A percentile compares a stretch with the other conserved stretches of the same genome.
Evolutionary conservation across 2,797 vertebrate species (phyloP).

Genomic region (Myoxocephalus aenaeus): DNA sequence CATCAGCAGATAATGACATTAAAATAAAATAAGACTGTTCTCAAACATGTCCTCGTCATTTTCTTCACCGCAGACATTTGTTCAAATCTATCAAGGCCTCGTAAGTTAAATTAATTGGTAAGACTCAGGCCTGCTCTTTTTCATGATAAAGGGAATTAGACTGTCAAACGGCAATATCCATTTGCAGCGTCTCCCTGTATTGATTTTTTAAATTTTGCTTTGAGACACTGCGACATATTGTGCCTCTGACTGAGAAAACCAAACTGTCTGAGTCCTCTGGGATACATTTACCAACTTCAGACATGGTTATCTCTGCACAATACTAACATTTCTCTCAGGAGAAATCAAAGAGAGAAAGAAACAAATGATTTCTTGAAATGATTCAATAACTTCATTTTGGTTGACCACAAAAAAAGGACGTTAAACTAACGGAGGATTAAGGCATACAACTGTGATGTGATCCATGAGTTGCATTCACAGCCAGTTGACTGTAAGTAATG

Average conservation of each 20-base stretch:
- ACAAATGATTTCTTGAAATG: conserved; percentile 20
- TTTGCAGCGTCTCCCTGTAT: conserved; percentile 61
- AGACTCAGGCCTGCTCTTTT: conserved; percentile 51
- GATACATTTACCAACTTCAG: conserved; percentile 55
- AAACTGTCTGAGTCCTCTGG: conserved; percentile 53
- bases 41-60: conserved; percentile 32
- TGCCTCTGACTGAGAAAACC: conserved; percentile 51
- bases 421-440: conserved; percentile 25
- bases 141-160: conserved; percentile 73
- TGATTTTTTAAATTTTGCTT: conserved; percentile 73
- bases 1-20: conserved; percentile 40
- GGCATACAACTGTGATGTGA: conserved; percentile 34
- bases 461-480: conserved; percentile 35
- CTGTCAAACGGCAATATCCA: conserved; percentile 65
- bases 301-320: conserved; percentile 37
- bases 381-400: conserved; percentile 25
- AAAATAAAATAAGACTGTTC: conserved; percentile 38
- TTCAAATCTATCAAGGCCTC: conserved; percentile 57
- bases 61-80: conserved; percentile 21
- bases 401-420: conserved; percentile 15
- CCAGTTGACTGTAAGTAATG: conserved; percentile 46
- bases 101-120: conserved; percentile 74
- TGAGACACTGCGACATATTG: conserved; percentile 59
- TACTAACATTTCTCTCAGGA: conserved; percentile 17
- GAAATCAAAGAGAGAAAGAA: conserved; percentile 25